These are phyloP conservation scores for Siderastrea radians DNA, from an alignment of 92 coral and sea anemone genomes.

Conservation along the genomic window DNA sequence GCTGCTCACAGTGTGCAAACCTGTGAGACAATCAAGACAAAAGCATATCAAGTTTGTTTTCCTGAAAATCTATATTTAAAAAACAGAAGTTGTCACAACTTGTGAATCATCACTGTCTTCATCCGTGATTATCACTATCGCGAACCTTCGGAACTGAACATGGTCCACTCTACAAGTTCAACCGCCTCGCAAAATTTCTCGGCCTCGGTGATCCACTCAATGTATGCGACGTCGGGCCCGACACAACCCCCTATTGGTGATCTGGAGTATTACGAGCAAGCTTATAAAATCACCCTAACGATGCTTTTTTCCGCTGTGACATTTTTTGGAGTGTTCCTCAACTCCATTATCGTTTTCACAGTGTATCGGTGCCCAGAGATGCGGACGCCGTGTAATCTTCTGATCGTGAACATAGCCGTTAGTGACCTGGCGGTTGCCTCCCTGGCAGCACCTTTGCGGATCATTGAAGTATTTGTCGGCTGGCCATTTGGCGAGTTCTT, in stretches of 20 bases:
- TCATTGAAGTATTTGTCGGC: constrained; percentile 71
- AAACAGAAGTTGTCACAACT: background rate
- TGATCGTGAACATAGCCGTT: constrained; percentile 75
- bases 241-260: background rate
- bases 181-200: constrained; percentile 21
- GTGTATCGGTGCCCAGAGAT: constrained; percentile 73
- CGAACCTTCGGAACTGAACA: background rate
- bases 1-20: background rate
- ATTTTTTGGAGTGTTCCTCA: constrained; percentile 55
- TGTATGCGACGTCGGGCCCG: background rate
- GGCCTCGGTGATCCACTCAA: background rate
- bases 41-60: constrained; percentile 19
- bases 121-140: no score
- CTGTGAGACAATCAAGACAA: background rate
- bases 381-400: constrained; percentile 79
- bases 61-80: background rate
- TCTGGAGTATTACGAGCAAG: constrained; percentile 24
- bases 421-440: constrained; percentile 79
- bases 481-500: constrained; percentile 78
- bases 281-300: constrained; percentile 34
- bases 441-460: constrained; percentile 73
- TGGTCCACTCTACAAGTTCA: background rate
- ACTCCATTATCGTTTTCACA: constrained; percentile 58
- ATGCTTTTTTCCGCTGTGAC: constrained; percentile 66
- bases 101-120: background rate